Base-by-base conservation (phyloP, 2,113 vertebrate species). In the Atractosteus spatula region DNA sequence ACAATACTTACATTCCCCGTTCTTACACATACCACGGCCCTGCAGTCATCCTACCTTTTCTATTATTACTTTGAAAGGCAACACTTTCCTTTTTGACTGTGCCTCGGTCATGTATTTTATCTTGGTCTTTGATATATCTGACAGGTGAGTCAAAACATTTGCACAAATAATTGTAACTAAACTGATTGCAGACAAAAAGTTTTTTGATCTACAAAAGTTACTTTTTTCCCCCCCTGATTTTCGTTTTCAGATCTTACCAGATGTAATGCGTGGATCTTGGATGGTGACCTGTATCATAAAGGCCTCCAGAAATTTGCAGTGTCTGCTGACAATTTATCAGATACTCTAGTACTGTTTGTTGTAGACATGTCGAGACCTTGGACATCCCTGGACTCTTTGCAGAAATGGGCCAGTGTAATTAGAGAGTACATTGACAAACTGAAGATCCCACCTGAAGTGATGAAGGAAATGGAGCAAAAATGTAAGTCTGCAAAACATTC, bases 231-330 rank as follows among this genome's bases (percentile, higher is more conserved):
- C 17, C 29, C 3, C 14, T 3, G 13, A 59, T 72, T 29, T 5
- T 71, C 69, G 51, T 55, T 79, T 83, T 2, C 79, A 99, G 97
- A 99, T 85, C 95, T 97, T 64, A 93, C 97, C 69, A 91, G 96
- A 79, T 99, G 98, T 87, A 99, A 98, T 68, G 93, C 96, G 0
- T 98, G 97, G 98, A 95, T 99, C 79, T 89, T 99, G 82, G 98
- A 99, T 76, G 98, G 97, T 73, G 98, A 99, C 84, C 90, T 97
- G 8, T 99, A 97, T 87, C 96, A 99, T 85, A 98, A 99, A 88
- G 96, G 96, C 73, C 94, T 99, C 74, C 95, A 98, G 83, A 97
- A 95, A 63, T 98, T 99, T 73, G 97, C 95, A 0, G 85, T 97
- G 79, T 94, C 96, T 41, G 87, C 92, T 70, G 86, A 87, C 78